A percentile compares a stretch with the other conserved stretches of the same genome.
Evolutionary conservation across 2,888 invertebrate genomes (phyloP).

Genomic region (Piscicola geometra): DNA sequence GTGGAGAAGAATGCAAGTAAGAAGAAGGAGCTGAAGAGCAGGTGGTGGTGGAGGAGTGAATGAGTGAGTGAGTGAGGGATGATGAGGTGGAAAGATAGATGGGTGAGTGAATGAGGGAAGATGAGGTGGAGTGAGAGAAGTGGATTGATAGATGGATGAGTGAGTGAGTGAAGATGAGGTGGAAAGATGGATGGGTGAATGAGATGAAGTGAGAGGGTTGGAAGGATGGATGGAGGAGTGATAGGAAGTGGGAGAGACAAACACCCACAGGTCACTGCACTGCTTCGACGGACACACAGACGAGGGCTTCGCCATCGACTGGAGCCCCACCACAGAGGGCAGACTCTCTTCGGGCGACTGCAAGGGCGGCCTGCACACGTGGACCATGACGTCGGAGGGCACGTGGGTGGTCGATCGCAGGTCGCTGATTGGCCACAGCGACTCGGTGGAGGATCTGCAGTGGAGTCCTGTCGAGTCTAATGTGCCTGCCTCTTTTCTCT

Average conservation of each 20-base stretch:
- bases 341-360: conserved; percentile 88
- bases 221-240: too few relatives aligned
- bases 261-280: conserved; percentile 68
- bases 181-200: too few relatives aligned
- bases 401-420: conserved; percentile 86
- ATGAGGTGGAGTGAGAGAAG: too few relatives aligned
- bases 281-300: conserved; percentile 84
- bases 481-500: conserved; percentile 56
- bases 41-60: conserved; percentile 45
- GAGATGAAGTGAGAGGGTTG: too few relatives aligned
- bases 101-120: too few relatives aligned
- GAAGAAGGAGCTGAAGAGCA: neutral
- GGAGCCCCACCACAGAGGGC: conserved; percentile 64
- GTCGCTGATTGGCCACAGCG: conserved; percentile 78
- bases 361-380: conserved; percentile 84
- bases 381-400: conserved; percentile 75
- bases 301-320: conserved; percentile 92
- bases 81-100: conserved; percentile 36
- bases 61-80: conserved; percentile 50
- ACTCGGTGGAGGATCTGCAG: conserved; percentile 93
- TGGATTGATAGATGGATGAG: too few relatives aligned
- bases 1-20: conserved; percentile 63
- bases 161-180: too few relatives aligned
- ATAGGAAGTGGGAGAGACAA: conserved; percentile 42
- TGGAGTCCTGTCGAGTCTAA: conserved; percentile 92